phyloP scores from a whole-genome alignment of 2,888 invertebrate species.

The Melanotus villosus region DNA sequence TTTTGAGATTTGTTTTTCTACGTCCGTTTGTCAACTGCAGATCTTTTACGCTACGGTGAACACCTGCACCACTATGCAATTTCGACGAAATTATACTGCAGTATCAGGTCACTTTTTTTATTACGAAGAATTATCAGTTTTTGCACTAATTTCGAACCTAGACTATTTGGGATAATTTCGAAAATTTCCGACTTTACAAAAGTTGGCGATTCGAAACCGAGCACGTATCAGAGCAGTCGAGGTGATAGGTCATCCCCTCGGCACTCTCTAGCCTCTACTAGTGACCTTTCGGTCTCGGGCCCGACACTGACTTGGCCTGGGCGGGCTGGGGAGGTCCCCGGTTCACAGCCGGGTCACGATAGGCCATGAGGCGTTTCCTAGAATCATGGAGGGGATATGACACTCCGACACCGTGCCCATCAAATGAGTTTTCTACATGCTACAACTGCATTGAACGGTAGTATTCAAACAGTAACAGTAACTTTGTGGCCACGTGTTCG shows the following conservation, averaged over 20 bases:
- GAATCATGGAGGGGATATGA: constrained; percentile 51
- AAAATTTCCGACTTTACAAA: constrained; percentile 47
- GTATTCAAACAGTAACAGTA: constrained; percentile 44
- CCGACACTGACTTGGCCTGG: constrained; percentile 70
- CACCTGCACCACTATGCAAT: constrained; percentile 5
- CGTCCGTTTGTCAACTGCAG: no score
- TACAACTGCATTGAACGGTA: constrained; percentile 32
- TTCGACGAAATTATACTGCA: neutral
- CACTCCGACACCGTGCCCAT: constrained; percentile 41
- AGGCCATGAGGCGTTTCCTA: constrained; percentile 67
- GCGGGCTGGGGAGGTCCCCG: constrained; percentile 69
- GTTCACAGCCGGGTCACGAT: constrained; percentile 69
- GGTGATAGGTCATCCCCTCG: constrained; percentile 70
- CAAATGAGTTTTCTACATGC: constrained; percentile 41
- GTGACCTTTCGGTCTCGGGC: constrained; percentile 69
- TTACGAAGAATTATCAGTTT: constrained; percentile 1
- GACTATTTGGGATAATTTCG: constrained; percentile 49
- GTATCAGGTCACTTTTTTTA: constrained; percentile 4
- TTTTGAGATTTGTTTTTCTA: no score
- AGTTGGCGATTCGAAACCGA: constrained; percentile 54
- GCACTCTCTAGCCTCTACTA: constrained; percentile 70
- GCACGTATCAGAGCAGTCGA: constrained; percentile 64
- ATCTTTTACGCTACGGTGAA: no score
- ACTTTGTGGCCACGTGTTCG: constrained; percentile 44
- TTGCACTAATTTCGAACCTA: neutral